Percentiles rank a stretch among this genome's conserved stretches.
phyloP scores from a whole-genome alignment of 2,888 invertebrate genomes.

The Trachelus troglodyta region DNA sequence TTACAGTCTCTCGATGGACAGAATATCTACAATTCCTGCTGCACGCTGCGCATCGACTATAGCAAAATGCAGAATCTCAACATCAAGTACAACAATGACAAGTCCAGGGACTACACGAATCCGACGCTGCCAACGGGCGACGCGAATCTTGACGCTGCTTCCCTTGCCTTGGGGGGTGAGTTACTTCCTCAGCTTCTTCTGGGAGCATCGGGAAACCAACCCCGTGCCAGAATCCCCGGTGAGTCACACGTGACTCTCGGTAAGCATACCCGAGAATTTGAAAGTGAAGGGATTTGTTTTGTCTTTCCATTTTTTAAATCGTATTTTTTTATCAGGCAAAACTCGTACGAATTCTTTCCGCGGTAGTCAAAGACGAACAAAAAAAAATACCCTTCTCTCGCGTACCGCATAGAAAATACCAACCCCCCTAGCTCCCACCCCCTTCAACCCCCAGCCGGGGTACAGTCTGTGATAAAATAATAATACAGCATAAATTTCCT shows the following conservation, averaged over 20 bases:
- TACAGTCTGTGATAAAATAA: conserved; percentile 3
- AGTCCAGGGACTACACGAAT: conserved; percentile 99
- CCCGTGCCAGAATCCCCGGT: conserved; percentile 63
- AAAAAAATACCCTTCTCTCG: not conserved
- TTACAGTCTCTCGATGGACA: conserved; percentile 93
- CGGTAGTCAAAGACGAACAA: not conserved
- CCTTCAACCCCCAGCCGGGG: not conserved
- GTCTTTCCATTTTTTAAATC: conserved; percentile 11
- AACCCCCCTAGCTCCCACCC: not conserved
- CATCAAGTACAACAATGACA: conserved; percentile 99
- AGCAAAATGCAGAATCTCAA: conserved; percentile 98
- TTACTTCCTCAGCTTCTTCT: conserved; percentile 71
- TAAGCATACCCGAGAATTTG: conserved; percentile 50
- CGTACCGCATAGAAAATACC: not conserved
- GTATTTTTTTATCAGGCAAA: not conserved
- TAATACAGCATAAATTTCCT: conserved; percentile 48
- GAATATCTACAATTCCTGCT: conserved; percentile 99
- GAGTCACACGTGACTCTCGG: conserved; percentile 42
- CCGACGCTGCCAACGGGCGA: conserved; percentile 97
- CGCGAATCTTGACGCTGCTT: conserved; percentile 73
- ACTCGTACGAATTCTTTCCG: not conserved
- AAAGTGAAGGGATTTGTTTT: conserved; percentile 15
- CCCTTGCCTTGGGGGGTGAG: conserved; percentile 76
- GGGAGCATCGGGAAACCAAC: conserved; percentile 66
- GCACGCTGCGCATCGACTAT: conserved; percentile 98